Percentiles rank a stretch among this genome's conserved stretches.
phyloP scores from a whole-genome alignment of 2,888 invertebrate species.

The Diarsia brunnea region DNA sequence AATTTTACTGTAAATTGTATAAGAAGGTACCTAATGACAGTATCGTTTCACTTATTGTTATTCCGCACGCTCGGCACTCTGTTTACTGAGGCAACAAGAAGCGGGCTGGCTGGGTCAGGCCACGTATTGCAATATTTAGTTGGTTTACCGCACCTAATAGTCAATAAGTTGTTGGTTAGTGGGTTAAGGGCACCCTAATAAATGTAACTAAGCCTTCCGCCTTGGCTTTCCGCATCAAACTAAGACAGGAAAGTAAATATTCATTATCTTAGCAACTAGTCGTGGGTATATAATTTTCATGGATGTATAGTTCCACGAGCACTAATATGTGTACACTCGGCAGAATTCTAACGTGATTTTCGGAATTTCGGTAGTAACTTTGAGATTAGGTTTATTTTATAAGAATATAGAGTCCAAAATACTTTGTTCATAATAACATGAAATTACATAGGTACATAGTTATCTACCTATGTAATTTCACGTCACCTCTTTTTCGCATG shows the following conservation, averaged over 20 bases:
- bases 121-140: conserved; percentile 49
- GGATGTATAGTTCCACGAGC: neutral
- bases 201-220: conserved; percentile 14
- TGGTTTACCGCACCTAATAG: conserved; percentile 18
- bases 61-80: conserved; percentile 18
- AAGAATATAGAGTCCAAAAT: neutral
- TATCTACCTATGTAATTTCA: too few species aligned
- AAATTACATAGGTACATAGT: neutral
- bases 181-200: conserved; percentile 8
- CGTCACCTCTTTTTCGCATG: neutral
- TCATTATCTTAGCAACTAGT: neutral
- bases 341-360: neutral
- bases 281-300: neutral
- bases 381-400: neutral
- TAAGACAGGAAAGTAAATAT: conserved; percentile 5
- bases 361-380: neutral
- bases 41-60: conserved; percentile 30
- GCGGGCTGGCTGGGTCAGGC: conserved; percentile 25
- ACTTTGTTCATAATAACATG: neutral
- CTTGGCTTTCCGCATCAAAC: neutral
- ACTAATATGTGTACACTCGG: neutral
- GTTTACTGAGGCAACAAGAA: conserved; percentile 12
- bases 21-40: neutral
- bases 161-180: conserved; percentile 32
- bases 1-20: neutral